Conservation (phyloP, 2,888 invertebrate species). For the Hydroisotoma schaefferi region DNA sequence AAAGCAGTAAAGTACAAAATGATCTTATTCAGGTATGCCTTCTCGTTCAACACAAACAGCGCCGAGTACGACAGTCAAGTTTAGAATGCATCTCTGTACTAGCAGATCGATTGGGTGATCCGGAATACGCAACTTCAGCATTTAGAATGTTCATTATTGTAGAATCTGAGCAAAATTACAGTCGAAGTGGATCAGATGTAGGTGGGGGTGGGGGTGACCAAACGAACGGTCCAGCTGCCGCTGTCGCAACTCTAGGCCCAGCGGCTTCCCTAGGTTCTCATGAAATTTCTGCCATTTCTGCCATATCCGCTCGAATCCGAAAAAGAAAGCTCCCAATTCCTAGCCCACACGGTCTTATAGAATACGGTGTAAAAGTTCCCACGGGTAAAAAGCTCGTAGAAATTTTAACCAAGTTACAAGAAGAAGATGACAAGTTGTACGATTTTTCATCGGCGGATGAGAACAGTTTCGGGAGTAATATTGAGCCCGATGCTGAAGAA, state of each 20-base stretch:
- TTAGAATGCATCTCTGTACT: conserved; percentile 75
- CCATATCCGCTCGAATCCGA: conserved; percentile 24
- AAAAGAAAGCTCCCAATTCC: conserved; percentile 27
- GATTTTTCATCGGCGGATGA: conserved; percentile 25
- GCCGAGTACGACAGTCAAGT: conserved; percentile 70
- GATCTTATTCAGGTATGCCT: conserved; percentile 53
- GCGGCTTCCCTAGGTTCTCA: neutral
- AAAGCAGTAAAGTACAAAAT: too few species aligned
- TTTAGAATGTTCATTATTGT: conserved; percentile 21
- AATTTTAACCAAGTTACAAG: conserved; percentile 30
- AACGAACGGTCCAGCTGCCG: neutral
- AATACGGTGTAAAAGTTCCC: conserved; percentile 31
- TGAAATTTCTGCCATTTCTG: conserved; percentile 16
- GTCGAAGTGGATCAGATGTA: conserved; percentile 11
- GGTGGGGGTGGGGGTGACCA: neutral
- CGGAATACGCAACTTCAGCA: conserved; percentile 21
- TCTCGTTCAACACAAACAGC: conserved; percentile 61
- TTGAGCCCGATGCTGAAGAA: neutral
- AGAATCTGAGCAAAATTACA: conserved; percentile 23
- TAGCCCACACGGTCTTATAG: conserved; percentile 28
- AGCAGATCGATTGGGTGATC: conserved; percentile 57
- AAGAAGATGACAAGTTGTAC: conserved; percentile 27
- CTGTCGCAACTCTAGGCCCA: neutral
- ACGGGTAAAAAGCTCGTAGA: conserved; percentile 29
- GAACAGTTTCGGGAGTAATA: conserved; percentile 14